Evolutionary conservation across 2,888 invertebrate genomes (phyloP), one percentile per base, ranked within the genome.

Genomic region (Didymodactylos carnosus): DNA sequence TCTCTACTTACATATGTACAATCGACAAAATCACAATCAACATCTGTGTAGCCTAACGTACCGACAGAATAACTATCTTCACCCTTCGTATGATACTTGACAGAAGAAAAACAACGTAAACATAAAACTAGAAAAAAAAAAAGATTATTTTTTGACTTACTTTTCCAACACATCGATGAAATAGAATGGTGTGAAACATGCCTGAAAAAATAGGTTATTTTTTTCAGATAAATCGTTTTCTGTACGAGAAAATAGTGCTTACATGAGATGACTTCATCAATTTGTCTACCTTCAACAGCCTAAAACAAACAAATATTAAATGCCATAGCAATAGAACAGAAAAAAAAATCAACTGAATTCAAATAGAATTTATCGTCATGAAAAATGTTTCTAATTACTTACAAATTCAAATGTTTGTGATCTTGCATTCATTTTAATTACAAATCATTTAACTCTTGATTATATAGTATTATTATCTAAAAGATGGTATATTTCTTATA

Each of bases 1-100:
- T 5, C 3, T 16, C n/a, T 82, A n/a, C 86, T 84, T 81, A 88
- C 95, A 85, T 97, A 97, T 11, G 95, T 95, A 82, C 95, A 90
- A 85, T 97, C 95, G 80, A 98, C 90, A 82, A 93, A 94, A 84
- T 97, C 92, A 86, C 97, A 98, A 84, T 94, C 92, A 46, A 95
- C 91, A 84, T 98, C 98, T 78, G 91, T 90, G 81, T 93, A 91
- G 77, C 95, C 94, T 73, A 98, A 88, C 1, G 94, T 92, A 72
- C 95, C 94, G 78, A 97, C 91, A 29, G 93, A 91, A 84, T 95
- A 98, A 84, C 90, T 91, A 79, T 90, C 91, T 84, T 53, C 39
- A 62, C 51, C 71, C n/a, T 74, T 71, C 2, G 70, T 43, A 40
- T 74, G 51, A 25, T 71, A 62, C 39, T 62, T 71, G 46, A 41